A percentile compares a stretch with the other conserved stretches of the same genome.
Conservation (phyloP, 1,140 invertebrate genomes). For the Colletes latitarsis region DNA sequence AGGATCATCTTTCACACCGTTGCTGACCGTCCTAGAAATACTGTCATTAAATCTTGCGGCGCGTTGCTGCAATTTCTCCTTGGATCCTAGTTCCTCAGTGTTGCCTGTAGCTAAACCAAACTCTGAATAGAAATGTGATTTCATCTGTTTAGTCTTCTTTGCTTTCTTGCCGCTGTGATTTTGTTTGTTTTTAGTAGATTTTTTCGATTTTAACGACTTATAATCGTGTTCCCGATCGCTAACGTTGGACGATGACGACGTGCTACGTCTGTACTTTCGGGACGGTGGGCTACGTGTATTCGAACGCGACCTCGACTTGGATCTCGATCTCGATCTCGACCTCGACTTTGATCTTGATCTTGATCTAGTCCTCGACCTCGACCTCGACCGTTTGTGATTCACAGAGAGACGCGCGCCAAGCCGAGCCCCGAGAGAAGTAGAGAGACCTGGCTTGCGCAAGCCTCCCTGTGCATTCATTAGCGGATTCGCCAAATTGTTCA, state of each 20-base stretch:
- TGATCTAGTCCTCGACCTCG: conserved; percentile 78
- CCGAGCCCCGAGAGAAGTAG: conserved; percentile 82
- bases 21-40: conserved; percentile 73
- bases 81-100: conserved; percentile 85
- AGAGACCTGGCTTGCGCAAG: conserved; percentile 79
- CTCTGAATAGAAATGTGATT: conserved; percentile 87
- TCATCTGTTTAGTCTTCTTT: conserved; percentile 83
- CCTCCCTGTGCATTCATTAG: conserved; percentile 64
- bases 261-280: conserved; percentile 75
- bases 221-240: conserved; percentile 76
- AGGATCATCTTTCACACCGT: conserved; percentile 82
- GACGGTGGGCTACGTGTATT: conserved; percentile 72
- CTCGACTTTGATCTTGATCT: conserved; percentile 77
- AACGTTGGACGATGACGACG: conserved; percentile 75
- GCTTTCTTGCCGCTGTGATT: conserved; percentile 79
- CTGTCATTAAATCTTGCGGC: conserved; percentile 90
- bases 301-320: conserved; percentile 71
- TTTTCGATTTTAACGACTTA: conserved; percentile 73
- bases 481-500: conserved; percentile 62
- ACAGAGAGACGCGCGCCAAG: conserved; percentile 80
- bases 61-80: conserved; percentile 89
- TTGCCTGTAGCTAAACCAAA: conserved; percentile 83
- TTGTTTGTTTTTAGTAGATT: conserved; percentile 71
- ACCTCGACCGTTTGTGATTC: conserved; percentile 77
- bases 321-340: conserved; percentile 81